Conservation (phyloP, 2,113 vertebrate species). For the Rhagologus leucostigma region DNA sequence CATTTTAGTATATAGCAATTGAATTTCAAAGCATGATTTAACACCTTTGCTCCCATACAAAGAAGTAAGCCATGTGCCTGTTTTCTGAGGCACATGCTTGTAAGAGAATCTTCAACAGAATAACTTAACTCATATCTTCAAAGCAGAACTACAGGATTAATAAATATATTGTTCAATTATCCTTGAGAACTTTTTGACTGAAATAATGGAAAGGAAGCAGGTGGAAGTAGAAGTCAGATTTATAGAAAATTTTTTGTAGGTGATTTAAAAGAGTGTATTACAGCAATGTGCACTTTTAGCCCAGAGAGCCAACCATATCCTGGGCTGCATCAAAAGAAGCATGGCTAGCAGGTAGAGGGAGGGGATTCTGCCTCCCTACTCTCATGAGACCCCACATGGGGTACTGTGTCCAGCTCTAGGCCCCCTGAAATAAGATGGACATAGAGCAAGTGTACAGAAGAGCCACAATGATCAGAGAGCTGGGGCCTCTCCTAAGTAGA, state of each 20-base stretch:
- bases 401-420: background rate
- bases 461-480: fast-evolving
- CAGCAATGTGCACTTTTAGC: fast-evolving
- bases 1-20: background rate
- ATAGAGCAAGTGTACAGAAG: too few relatives aligned
- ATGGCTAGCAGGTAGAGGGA: background rate
- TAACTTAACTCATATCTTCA: background rate
- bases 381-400: background rate
- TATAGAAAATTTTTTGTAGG: background rate
- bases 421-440: fast-evolving
- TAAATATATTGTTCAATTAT: background rate
- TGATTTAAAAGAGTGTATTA: background rate
- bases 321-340: background rate
- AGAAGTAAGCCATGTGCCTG: background rate
- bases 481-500: background rate
- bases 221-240: background rate
- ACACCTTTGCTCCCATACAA: background rate
- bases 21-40: background rate
- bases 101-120: background rate
- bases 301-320: background rate
- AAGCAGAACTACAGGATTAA: background rate
- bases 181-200: background rate
- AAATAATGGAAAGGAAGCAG: background rate
- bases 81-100: background rate
- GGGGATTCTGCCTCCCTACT: background rate